Conservation (phyloP, 1,140 invertebrate species). For the Gryon sp. region DNA sequence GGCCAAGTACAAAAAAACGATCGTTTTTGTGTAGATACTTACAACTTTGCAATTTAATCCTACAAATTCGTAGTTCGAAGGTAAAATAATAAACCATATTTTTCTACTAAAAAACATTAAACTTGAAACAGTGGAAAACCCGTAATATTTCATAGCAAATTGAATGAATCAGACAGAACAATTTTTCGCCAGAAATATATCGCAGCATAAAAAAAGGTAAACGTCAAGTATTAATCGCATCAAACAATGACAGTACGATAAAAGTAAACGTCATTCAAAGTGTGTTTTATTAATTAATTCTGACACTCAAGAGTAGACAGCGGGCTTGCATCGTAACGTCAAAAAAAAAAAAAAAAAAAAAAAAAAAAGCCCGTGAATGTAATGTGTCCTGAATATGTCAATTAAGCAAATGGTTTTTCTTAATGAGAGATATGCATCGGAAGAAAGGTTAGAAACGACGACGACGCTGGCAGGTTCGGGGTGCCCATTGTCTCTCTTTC, state of each 20-base stretch:
- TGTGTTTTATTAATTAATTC: conserved; percentile 27
- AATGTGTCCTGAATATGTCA: conserved; percentile 51
- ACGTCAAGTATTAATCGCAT: conserved; percentile 12
- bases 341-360: too few species aligned
- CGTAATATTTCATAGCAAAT: too few species aligned
- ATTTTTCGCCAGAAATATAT: too few species aligned
- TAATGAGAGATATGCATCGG: conserved; percentile 53
- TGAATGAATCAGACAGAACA: too few species aligned
- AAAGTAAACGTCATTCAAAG: conserved; percentile 12
- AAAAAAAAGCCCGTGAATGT: conserved; percentile 7
- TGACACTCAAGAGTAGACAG: conserved; percentile 9
- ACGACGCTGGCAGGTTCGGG: conserved; percentile 26
- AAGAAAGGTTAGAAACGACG: conserved; percentile 37
- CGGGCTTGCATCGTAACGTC: not conserved
- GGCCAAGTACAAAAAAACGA: too few species aligned
- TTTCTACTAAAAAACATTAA: too few species aligned
- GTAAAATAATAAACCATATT: too few species aligned
- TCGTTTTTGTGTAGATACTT: too few species aligned
- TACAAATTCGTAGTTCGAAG: too few species aligned
- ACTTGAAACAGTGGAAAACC: too few species aligned
- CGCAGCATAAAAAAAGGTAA: too few species aligned
- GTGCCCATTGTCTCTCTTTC: conserved; percentile 61
- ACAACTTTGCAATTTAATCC: too few species aligned
- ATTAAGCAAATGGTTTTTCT: conserved; percentile 59
- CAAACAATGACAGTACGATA: conserved; percentile 8